Evolutionary conservation across 2,797 vertebrate genomes (phyloP).

Genomic region (Trachops cirrhosus): DNA sequence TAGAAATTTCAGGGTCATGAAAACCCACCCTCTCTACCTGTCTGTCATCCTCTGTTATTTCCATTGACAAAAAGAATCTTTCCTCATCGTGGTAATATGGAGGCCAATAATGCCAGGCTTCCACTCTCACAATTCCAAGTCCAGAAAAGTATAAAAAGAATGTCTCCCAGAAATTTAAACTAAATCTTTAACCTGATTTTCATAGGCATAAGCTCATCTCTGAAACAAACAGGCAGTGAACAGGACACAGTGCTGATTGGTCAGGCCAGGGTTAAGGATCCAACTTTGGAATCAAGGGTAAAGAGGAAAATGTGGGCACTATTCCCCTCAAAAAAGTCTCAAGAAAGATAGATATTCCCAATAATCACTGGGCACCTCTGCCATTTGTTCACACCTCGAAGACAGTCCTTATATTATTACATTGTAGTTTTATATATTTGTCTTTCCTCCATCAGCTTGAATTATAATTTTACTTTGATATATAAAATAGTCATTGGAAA

Average conservation of each 20-base stretch:
- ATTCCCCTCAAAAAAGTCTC: neutral
- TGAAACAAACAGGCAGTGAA: neutral
- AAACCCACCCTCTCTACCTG: neutral
- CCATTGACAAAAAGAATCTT: neutral
- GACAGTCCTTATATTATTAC: neutral
- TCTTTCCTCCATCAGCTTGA: neutral
- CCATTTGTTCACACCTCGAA: neutral
- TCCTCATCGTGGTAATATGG: neutral
- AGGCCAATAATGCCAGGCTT: neutral
- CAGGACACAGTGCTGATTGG: neutral
- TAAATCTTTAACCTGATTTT: neutral
- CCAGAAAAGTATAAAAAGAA: neutral
- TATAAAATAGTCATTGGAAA: neutral
- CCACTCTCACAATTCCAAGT: neutral
- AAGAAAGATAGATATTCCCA: neutral
- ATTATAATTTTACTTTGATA: neutral
- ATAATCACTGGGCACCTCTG: neutral
- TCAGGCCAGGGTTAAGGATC: neutral
- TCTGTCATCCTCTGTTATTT: neutral
- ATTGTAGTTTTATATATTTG: neutral
- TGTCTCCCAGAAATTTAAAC: neutral
- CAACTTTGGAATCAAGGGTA: neutral
- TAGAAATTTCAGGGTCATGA: neutral
- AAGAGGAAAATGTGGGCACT: neutral
- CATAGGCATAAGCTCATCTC: neutral